A percentile compares a stretch with the other conserved stretches of the same genome.
phyloP scores from a whole-genome alignment of 2,888 invertebrate genomes.

The Baronia brevicornis region DNA sequence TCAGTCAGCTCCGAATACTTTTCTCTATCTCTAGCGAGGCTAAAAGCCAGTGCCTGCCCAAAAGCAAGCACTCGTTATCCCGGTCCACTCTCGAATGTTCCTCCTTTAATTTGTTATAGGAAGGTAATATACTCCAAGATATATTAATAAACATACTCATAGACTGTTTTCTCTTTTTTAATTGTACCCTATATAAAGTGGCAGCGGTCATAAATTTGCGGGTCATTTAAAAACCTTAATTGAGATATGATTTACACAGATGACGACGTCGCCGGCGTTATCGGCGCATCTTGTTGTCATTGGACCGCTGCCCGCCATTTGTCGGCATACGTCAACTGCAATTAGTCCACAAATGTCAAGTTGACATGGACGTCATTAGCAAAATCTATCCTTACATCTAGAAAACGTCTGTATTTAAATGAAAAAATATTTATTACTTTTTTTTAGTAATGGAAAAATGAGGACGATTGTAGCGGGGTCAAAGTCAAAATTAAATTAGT shows the following conservation, averaged over 20 bases:
- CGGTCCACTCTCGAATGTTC: too few species aligned
- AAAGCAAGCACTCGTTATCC: too few species aligned
- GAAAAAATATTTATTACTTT: constrained; percentile 9
- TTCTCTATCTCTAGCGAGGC: too few species aligned
- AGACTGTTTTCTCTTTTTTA: too few species aligned
- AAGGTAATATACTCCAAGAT: too few species aligned
- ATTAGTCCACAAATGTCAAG: constrained; percentile 29
- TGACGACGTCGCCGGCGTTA: constrained; percentile 33
- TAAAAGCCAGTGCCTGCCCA: too few species aligned
- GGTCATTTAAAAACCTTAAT: constrained; percentile 24
- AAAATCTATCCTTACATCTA: constrained; percentile 27
- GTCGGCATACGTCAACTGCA: constrained; percentile 31
- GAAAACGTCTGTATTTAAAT: too few species aligned
- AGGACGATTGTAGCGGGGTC: background rate
- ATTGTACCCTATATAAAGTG: too few species aligned
- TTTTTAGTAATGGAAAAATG: background rate
- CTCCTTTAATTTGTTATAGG: too few species aligned
- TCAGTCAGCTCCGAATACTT: too few species aligned
- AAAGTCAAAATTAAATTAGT: too few species aligned
- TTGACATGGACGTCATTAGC: constrained; percentile 13
- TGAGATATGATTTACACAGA: constrained; percentile 41
- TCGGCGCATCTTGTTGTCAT: constrained; percentile 32
- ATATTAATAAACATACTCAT: too few species aligned
- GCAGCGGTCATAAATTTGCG: constrained; percentile 20
- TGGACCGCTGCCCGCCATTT: constrained; percentile 16